A percentile compares a stretch with the other conserved stretches of the same genome.
Evolutionary conservation across 1,140 invertebrate species (phyloP).

Genomic region (Papilio polytes): DNA sequence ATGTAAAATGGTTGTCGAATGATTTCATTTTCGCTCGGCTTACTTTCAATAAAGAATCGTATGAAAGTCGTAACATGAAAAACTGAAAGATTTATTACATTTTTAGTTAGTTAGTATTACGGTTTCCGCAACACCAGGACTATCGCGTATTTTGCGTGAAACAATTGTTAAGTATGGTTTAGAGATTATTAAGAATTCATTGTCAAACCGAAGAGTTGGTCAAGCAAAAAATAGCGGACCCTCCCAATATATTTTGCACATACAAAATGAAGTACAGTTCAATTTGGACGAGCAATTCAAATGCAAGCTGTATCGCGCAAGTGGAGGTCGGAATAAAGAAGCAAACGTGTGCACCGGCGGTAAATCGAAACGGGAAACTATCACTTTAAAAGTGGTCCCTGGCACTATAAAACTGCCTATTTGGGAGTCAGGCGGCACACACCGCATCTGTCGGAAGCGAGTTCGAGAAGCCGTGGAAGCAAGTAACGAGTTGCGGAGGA

Average conservation of each 20-base stretch:
- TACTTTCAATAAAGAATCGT: neutral
- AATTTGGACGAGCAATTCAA: constrained; percentile 51
- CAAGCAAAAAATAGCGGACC: constrained; percentile 5
- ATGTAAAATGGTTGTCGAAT: too few relatives aligned
- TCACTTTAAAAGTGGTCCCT: constrained; percentile 72
- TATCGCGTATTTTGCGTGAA: too few relatives aligned
- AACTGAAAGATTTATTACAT: too few relatives aligned
- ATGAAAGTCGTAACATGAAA: too few relatives aligned
- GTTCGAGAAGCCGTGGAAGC: constrained; percentile 51
- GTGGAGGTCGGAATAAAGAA: constrained; percentile 56
- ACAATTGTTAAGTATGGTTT: neutral
- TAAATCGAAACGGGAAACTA: constrained; percentile 72
- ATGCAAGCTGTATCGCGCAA: constrained; percentile 52
- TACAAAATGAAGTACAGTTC: constrained; percentile 44
- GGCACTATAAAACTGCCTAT: constrained; percentile 67
- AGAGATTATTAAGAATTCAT: neutral
- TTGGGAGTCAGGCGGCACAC: constrained; percentile 69
- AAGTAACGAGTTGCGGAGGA: constrained; percentile 60
- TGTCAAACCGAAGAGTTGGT: neutral
- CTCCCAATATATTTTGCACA: constrained; percentile 11
- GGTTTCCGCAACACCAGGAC: too few relatives aligned
- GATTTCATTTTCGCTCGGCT: neutral
- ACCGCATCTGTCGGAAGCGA: constrained; percentile 59
- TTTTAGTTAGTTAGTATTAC: too few relatives aligned
- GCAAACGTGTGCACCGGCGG: constrained; percentile 59